These are phyloP conservation scores for Callospermophilus lateralis DNA, from an alignment of 2,113 vertebrate species.

Conservation along the genomic window DNA sequence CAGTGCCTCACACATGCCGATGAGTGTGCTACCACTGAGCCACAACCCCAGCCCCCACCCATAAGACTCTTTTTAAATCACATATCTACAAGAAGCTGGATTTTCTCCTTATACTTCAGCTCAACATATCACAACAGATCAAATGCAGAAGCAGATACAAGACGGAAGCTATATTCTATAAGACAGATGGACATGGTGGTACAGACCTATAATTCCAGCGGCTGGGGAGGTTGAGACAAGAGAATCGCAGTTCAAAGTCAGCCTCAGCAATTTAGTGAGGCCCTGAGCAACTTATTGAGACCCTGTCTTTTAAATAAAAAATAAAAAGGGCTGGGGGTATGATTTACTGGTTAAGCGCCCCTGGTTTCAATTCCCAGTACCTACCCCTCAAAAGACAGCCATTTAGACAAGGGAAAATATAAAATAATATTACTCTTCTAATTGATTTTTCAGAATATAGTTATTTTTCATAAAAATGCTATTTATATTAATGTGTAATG, in stretches of 20 bases:
- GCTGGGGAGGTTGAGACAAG: no score
- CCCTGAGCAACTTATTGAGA: no score
- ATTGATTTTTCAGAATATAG: constrained; percentile 25
- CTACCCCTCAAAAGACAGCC: background rate
- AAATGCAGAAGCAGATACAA: constrained; percentile 26
- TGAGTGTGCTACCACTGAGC: no score
- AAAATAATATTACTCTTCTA: constrained; percentile 34
- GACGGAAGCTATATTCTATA: constrained; percentile 28
- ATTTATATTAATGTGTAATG: constrained; percentile 36
- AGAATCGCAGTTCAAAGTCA: no score
- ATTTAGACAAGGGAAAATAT: constrained; percentile 27
- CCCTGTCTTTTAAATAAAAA: no score
- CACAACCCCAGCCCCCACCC: no score
- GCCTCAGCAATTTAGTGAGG: no score
- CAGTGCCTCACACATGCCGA: no score
- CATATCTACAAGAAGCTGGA: background rate
- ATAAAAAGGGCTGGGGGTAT: no score
- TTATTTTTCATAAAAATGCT: constrained; percentile 54
- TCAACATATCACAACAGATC: constrained; percentile 27
- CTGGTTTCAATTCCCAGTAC: no score
- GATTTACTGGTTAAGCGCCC: no score
- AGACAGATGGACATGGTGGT: background rate
- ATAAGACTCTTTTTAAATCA: background rate
- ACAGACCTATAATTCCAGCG: no score
- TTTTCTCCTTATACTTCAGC: constrained; percentile 26